Conservation (phyloP, 2,113 vertebrate genomes). For the Catharus minimus region DNA sequence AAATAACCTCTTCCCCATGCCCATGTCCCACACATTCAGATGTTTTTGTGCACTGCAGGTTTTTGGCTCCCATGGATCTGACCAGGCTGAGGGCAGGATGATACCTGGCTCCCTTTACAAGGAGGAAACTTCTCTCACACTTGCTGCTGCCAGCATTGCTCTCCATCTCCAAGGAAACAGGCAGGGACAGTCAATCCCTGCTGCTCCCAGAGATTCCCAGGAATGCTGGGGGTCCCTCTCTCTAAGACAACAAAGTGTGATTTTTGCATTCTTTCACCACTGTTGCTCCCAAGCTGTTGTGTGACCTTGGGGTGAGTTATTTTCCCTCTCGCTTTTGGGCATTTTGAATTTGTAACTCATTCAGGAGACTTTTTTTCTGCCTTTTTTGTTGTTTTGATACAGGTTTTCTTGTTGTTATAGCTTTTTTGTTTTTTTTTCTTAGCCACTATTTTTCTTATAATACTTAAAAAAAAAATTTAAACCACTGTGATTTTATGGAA, state of each 20-base stretch:
- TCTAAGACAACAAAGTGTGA: neutral
- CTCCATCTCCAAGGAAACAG: slow-evolving; percentile 18
- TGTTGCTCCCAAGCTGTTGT: neutral
- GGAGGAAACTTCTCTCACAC: neutral
- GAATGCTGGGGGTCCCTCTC: neutral
- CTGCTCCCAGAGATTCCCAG: neutral
- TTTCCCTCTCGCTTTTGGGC: neutral
- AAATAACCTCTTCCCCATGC: neutral
- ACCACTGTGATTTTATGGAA: neutral
- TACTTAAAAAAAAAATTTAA: neutral
- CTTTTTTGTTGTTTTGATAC: neutral
- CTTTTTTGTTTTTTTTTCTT: neutral
- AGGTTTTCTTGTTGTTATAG: neutral
- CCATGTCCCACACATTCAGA: neutral
- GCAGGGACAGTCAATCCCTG: neutral
- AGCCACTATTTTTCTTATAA: no score
- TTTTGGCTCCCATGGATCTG: neutral
- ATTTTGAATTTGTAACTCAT: neutral
- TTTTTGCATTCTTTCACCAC: neutral
- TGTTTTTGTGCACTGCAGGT: neutral
- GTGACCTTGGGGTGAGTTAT: neutral
- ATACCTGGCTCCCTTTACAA: neutral
- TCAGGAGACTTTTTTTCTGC: neutral
- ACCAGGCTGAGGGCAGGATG: neutral
- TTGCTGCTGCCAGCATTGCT: neutral